A percentile compares a stretch with the other conserved stretches of the same genome.
These are phyloP conservation scores for Gallinago undulata DNA, from an alignment of 2,113 vertebrate genomes.

Conservation along the genomic window DNA sequence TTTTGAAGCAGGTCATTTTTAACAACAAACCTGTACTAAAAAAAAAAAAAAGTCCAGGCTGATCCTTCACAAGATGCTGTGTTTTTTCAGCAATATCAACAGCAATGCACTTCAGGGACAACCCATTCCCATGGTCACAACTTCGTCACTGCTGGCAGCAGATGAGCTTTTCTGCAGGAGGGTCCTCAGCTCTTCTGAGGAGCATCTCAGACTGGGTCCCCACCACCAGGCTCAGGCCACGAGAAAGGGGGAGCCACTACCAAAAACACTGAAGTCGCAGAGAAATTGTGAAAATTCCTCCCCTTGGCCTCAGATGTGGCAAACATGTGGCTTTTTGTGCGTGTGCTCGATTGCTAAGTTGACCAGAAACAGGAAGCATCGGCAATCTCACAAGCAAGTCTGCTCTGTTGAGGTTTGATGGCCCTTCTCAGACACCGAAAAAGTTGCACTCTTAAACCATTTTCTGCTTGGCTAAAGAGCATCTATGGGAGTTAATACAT, in stretches of 20 bases:
- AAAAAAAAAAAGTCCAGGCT: background rate
- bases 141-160: accelerated
- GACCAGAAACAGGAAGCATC: background rate
- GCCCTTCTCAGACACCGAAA: background rate
- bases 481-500: background rate
- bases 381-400: background rate
- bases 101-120: background rate
- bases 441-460: background rate
- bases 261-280: background rate
- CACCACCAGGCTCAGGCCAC: background rate
- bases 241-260: background rate
- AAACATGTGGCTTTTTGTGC: background rate
- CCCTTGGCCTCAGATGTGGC: background rate
- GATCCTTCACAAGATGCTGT: background rate
- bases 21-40: background rate
- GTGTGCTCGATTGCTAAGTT: background rate
- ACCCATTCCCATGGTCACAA: accelerated
- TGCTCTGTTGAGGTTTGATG: background rate
- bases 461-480: background rate
- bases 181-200: background rate
- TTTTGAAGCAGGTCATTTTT: background rate
- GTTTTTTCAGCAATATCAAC: background rate
- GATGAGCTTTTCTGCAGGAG: background rate
- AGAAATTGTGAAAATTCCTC: background rate
- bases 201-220: background rate